phyloP scores from a whole-genome alignment of 2,888 invertebrate species.

The Iselma pallidipennis region DNA sequence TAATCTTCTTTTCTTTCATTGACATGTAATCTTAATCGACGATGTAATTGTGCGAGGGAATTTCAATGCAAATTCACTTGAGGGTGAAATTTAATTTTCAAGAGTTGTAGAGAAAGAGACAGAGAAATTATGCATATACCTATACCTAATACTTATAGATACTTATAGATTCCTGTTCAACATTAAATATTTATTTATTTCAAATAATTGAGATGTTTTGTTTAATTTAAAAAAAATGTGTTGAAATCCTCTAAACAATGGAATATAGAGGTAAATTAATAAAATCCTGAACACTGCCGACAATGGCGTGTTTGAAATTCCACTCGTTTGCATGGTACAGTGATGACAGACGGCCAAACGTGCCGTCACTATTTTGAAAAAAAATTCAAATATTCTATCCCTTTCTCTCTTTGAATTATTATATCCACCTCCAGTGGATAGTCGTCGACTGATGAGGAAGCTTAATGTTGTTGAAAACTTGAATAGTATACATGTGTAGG shows the following conservation, averaged over 20 bases:
- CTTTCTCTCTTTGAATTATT: slow-evolving; percentile 15
- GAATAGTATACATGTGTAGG: slow-evolving; percentile 3
- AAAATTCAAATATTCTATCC: not conserved
- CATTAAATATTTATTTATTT: not conserved
- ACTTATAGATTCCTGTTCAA: not conserved
- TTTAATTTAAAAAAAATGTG: slow-evolving; percentile 25
- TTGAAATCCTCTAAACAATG: not conserved
- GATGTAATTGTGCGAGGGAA: slow-evolving; percentile 40
- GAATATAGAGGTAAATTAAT: not conserved
- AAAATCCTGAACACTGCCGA: slow-evolving; percentile 28
- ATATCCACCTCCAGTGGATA: not conserved
- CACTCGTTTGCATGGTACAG: slow-evolving; percentile 29
- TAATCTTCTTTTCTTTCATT: slow-evolving; percentile 43
- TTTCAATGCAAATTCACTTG: slow-evolving; percentile 40
- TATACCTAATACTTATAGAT: too few relatives aligned
- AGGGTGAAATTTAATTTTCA: slow-evolving; percentile 41
- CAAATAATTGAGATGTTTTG: slow-evolving; percentile 2
- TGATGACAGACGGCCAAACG: slow-evolving; percentile 27
- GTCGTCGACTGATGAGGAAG: not conserved
- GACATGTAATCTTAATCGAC: slow-evolving; percentile 43
- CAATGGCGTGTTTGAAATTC: slow-evolving; percentile 28
- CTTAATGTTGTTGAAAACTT: slow-evolving; percentile 13
- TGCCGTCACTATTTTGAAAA: slow-evolving; percentile 20
- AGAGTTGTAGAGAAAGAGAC: not conserved
- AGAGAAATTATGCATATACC: too few relatives aligned